A percentile compares a stretch with the other conserved stretches of the same genome.
Conservation (phyloP, 1,140 invertebrate species). For the Dendroctonus ponderosae region DNA sequence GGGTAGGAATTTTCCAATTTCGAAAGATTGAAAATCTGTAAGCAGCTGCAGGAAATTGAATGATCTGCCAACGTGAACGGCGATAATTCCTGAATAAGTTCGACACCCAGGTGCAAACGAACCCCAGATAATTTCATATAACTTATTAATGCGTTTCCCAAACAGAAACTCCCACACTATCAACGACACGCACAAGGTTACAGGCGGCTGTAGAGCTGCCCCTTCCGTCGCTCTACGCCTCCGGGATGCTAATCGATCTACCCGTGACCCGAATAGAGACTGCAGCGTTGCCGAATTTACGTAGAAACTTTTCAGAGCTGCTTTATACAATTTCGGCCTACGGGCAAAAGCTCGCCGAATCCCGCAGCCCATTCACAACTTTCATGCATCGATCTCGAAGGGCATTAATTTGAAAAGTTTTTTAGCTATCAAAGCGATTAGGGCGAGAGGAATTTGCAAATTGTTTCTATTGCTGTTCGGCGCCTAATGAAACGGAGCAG, state of each 20-base stretch:
- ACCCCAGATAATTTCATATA: too few species aligned
- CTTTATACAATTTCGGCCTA: conserved; percentile 7
- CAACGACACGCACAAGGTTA: conserved; percentile 32
- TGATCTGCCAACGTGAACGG: too few species aligned
- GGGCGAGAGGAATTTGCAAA: too few species aligned
- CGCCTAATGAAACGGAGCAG: too few species aligned
- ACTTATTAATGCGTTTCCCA: conserved; percentile 1
- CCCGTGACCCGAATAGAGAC: conserved; percentile 32
- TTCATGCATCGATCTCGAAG: not conserved
- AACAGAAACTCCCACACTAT: conserved; percentile 19
- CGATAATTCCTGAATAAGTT: too few species aligned
- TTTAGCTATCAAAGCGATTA: not conserved
- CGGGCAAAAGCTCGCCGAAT: not conserved
- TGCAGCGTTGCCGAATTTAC: conserved; percentile 16
- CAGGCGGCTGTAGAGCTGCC: conserved; percentile 21
- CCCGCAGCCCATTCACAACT: not conserved
- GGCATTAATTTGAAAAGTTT: not conserved
- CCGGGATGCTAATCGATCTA: conserved; percentile 30
- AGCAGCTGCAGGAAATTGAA: too few species aligned
- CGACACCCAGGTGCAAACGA: too few species aligned
- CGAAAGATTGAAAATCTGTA: too few species aligned
- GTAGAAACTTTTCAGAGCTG: conserved; percentile 6
- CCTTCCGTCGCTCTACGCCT: conserved; percentile 10
- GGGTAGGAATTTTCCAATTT: too few species aligned
- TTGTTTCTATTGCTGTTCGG: too few species aligned